Base-by-base conservation (phyloP, 2,113 vertebrate species). In the Lophochroa leadbeateri region DNA sequence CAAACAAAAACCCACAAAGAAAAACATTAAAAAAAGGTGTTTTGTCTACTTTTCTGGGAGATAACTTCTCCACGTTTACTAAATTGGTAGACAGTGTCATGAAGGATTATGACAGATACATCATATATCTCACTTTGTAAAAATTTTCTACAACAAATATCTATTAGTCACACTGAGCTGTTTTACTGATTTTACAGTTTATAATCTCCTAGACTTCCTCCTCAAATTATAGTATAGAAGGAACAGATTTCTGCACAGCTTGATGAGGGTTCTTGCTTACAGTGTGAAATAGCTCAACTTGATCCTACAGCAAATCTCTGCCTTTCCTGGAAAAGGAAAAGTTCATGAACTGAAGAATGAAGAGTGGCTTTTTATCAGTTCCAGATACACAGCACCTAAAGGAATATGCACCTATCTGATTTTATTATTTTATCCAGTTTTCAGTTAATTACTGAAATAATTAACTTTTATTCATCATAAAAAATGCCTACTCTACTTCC, bases 141-240 rank as follows among this genome's bases (percentile, higher is more conserved):
- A 60, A 57, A 82, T 58, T 74, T 93, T 75, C 41, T 65, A 31
- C 83, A 90, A 65, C 12, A 67, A 90, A 19, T 90, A 81, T 33
- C 41, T 89, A 7, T 88, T 92, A 86, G 52, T 89, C 47, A 89
- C n/a, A 47, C 15, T 89, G 82, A 96, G 57, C 21, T 94, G 52
- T 43, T 24, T 58, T 85, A 89, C 2, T 93, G 85, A 79, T 87
- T 94, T 93, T 58, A 81, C 43, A 82, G 57, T 84, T 78, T 46
- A 82, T 94, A 97, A 96, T 89, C 94, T 91, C 69, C 72, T 94
- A 79, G 49, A 92, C 29, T 83, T 88, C 60, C 57, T 82, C 46
- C 37, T 86, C 46, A 82, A 92, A 95, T 78, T 83, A 77, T 41
- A 79, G 39, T 37, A 84, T 12, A 86, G 76, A 95, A 90, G 37